These are phyloP conservation scores for Barnardius zonarius DNA, from an alignment of 2,113 vertebrate genomes.

Conservation along the genomic window DNA sequence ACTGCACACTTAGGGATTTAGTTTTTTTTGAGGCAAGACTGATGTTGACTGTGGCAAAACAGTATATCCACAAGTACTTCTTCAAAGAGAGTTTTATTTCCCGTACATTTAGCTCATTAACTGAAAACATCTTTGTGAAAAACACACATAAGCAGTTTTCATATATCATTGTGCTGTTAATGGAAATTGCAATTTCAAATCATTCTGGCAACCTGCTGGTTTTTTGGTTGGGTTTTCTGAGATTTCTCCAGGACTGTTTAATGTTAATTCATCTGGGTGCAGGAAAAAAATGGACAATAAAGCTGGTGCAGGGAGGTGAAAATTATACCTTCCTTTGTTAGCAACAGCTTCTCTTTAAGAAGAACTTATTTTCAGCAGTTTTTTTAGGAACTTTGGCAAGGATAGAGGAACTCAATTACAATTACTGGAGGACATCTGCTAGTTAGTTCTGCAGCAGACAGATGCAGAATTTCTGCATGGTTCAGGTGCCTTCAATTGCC, in stretches of 20 bases:
- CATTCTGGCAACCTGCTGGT: neutral
- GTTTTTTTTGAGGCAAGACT: neutral
- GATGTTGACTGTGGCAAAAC: neutral
- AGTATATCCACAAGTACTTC: neutral
- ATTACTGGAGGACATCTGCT: neutral
- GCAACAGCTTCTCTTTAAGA: neutral
- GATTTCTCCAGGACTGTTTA: neutral
- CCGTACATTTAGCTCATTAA: neutral
- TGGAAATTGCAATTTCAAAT: neutral
- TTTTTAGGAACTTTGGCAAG: neutral
- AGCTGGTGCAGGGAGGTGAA: neutral
- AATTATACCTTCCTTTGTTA: neutral
- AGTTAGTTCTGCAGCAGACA: neutral
- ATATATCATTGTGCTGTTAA: neutral
- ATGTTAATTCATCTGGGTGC: neutral
- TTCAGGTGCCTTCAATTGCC: neutral
- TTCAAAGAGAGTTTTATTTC: neutral
- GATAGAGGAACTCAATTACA: neutral
- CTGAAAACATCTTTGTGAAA: neutral
- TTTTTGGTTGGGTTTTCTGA: neutral
- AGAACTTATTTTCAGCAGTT: neutral
- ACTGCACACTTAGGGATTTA: neutral
- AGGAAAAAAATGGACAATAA: neutral
- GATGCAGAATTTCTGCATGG: neutral
- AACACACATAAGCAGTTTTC: neutral